Evolutionary conservation across 1,140 invertebrate species (phyloP), one percentile per base, ranked within the genome.

Genomic region (Tetragonula clypearis): DNA sequence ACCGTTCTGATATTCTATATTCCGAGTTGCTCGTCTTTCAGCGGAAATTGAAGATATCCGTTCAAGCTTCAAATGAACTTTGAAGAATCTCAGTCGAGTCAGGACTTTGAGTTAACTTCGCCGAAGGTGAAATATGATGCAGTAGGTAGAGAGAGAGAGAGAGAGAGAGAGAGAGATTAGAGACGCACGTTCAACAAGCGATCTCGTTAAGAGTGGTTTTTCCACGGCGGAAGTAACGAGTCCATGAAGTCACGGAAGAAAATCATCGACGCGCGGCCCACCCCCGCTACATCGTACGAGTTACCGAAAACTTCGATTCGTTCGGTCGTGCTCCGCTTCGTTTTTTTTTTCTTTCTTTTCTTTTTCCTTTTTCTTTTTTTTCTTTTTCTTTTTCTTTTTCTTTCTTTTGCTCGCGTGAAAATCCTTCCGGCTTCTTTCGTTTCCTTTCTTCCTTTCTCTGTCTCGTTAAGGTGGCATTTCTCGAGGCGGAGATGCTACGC

Each of bases 401-500:
- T 49, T 49, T 56, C 23, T 72, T 62, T 53, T 41, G 6, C 35
- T 26, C 41, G 12, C 75, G 35, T 12, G 66, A 14, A 68, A 85
- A 82, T 79, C 76, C 77, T 87, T 79, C 73, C 35, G 56, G 74
- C 53, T 87, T 62, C 82, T 73, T 79, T 49, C 78, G 58, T 26
- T 56, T 81, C 82, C 82, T 86, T 66, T 80, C 56, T 53, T n/a
- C 35, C 35, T 68, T 86, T 53, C 76, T 82, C 65, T 49, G 30
- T 87, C 80, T 73, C 58, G 53, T 79, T 80, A 82, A 79, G 60
- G 60, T 72, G 23, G 87, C 79, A 71, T 89, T 90, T 90, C 78
- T 74, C 41, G 26, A 58, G 65, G 26, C 30, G 21, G 69, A 65
- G 79, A 90, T 81, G 74, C 77, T 35, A 26, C n/a, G 65, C 79